A percentile compares a stretch with the other conserved stretches of the same genome.
phyloP scores from a whole-genome alignment of 2,113 vertebrate genomes.

The Tringa solitaria region DNA sequence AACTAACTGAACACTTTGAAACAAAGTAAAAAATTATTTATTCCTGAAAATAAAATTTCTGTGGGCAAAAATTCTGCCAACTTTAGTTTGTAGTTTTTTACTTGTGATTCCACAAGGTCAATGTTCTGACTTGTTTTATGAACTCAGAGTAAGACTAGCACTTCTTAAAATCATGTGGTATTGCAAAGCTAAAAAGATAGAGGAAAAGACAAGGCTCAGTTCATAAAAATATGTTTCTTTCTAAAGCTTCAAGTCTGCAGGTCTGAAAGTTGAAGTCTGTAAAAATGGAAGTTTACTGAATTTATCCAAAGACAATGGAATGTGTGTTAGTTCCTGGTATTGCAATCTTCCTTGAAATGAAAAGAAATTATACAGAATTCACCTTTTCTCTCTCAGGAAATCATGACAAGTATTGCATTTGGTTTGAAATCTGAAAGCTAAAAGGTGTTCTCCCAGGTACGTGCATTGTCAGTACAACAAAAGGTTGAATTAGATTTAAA shows the following conservation, averaged over 20 bases:
- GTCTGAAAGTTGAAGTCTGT: not conserved
- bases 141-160: not conserved
- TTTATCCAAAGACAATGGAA: not conserved
- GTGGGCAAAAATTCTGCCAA: not conserved
- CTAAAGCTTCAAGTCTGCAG: not conserved
- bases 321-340: not conserved
- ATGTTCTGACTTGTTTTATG: not conserved
- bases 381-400: not conserved
- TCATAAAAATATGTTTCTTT: not conserved
- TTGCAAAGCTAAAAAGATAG: not conserved
- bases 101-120: not conserved
- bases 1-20: not conserved
- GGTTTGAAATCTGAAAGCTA: not conserved
- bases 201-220: not conserved
- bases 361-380: not conserved
- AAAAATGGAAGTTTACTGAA: not conserved
- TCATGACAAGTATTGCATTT: not conserved
- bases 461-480: not conserved
- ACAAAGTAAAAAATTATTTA: not conserved
- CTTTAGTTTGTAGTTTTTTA: not conserved
- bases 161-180: not conserved
- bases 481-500: not conserved
- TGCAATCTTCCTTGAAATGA: not conserved
- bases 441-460: not conserved
- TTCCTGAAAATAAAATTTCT: not conserved